Base-by-base conservation (phyloP, 2,113 vertebrate species). In the Macquaria australasica region DNA sequence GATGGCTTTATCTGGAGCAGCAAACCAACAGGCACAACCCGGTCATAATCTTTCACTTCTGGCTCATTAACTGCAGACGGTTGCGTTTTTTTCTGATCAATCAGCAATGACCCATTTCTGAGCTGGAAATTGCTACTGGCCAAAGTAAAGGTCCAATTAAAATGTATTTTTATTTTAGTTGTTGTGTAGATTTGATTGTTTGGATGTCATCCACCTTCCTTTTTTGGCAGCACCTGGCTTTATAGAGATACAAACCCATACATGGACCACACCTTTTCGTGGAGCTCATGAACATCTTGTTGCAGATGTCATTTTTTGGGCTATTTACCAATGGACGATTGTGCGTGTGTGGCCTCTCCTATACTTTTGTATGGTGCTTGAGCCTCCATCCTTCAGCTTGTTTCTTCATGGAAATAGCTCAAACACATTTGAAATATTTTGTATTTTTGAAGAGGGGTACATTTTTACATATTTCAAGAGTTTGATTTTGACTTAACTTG, bases 11-110 rank as follows among this genome's bases (percentile, higher is more conserved):
- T 58, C 28, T n/a, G 58, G 4, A 75, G 37, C 53, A 51, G 53
- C 43, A 48, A 74, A 58, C 66, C 66, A 48, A 34, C 39, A 25
- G 48, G 50, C 39, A 58, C 56, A 20, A 41, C 28, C 20, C 6
- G 3, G 7, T 21, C 2, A 6, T 15, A 9, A 43, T 62, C 16
- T 37, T 31, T 86, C 53, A 55, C 45, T 18, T 37, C 55, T 45
- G 69, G 62, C 37, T 78, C 79, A 73, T 87, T 63, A 79, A 69
- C 21, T n/a, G 12, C 79, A 73, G 53, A 51, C 7, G 12, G 62
- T 2, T 43, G n/a, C 4, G 0, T 2, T 14, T 28, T 62, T 53
- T 8, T 15, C 14, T 50, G 8, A 48, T 50, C 16, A 68, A 1
- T 39, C 25, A 34, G 20, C 8, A 11, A 6, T 20, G 18, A 78